phyloP scores from a whole-genome alignment of 2,888 invertebrate genomes.

The Agrotis clavis region DNA sequence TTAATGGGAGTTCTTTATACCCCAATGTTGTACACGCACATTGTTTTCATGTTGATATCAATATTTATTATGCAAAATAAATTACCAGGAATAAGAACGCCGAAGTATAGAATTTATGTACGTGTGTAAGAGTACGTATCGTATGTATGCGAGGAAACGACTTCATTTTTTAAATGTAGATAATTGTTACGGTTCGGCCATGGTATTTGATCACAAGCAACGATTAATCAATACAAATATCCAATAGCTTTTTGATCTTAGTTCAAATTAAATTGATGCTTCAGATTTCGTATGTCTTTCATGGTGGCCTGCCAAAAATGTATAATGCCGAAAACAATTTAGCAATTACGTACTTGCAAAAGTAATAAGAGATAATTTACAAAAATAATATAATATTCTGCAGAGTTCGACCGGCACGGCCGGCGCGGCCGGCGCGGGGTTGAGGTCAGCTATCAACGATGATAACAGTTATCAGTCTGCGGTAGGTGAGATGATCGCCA shows the following conservation, averaged over 20 bases:
- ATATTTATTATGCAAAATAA: too few species aligned
- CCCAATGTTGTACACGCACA: constrained; percentile 20
- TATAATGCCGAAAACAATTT: not conserved
- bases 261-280: too few species aligned
- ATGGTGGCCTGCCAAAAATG: not conserved
- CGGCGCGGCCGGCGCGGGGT: not conserved
- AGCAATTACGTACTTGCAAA: not conserved
- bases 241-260: too few species aligned
- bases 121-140: too few species aligned
- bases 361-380: constrained; percentile 3
- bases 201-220: not conserved
- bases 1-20: not conserved
- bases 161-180: too few species aligned
- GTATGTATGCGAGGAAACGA: too few species aligned
- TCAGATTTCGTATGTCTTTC: too few species aligned
- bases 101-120: too few species aligned
- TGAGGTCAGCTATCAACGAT: constrained; percentile 23
- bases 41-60: not conserved
- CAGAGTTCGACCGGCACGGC: not conserved
- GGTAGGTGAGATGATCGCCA: constrained; percentile 32
- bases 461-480: constrained; percentile 25
- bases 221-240: not conserved
- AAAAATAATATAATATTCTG: not conserved
- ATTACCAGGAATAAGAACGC: too few species aligned
- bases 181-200: too few species aligned